Percentiles rank a stretch among this genome's conserved stretches.
These are phyloP conservation scores for Ctenopoma multispine DNA, from an alignment of 2,797 vertebrate genomes.

Conservation along the genomic window DNA sequence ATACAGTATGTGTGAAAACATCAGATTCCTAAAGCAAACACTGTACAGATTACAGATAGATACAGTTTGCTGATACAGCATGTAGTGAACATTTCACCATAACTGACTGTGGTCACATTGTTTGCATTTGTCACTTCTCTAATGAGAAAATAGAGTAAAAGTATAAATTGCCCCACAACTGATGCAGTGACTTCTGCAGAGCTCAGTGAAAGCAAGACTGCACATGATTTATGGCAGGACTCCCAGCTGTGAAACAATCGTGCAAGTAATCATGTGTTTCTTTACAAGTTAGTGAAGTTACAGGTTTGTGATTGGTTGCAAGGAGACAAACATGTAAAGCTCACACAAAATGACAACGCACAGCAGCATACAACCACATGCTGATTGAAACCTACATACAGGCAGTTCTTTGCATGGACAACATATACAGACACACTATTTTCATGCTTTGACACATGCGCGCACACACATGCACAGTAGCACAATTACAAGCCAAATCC, in stretches of 20 bases:
- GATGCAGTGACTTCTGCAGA: constrained; percentile 40
- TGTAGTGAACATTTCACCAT: constrained; percentile 15
- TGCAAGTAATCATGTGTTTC: constrained; percentile 52
- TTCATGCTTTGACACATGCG: constrained; percentile 7
- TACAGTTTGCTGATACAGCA: background rate
- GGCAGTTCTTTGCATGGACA: background rate
- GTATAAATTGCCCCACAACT: constrained; percentile 50
- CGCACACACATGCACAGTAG: constrained; percentile 3
- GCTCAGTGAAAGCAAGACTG: constrained; percentile 28
- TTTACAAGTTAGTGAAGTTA: constrained; percentile 28
- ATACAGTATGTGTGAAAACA: background rate
- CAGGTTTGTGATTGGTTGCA: constrained; percentile 7
- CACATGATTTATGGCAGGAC: constrained; percentile 61
- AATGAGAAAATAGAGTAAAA: constrained; percentile 18
- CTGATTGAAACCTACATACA: background rate
- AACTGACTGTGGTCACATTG: constrained; percentile 8
- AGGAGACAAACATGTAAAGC: constrained; percentile 17
- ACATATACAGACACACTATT: constrained; percentile 29
- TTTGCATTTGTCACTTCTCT: constrained; percentile 17
- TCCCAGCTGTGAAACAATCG: constrained; percentile 49
- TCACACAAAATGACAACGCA: background rate
- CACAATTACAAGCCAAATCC: constrained; percentile 67
- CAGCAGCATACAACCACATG: background rate
- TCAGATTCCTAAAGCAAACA: background rate
- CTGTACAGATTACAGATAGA: background rate